Conservation (phyloP, 2,888 invertebrate species). For the Caenorhabditis uteleia region DNA sequence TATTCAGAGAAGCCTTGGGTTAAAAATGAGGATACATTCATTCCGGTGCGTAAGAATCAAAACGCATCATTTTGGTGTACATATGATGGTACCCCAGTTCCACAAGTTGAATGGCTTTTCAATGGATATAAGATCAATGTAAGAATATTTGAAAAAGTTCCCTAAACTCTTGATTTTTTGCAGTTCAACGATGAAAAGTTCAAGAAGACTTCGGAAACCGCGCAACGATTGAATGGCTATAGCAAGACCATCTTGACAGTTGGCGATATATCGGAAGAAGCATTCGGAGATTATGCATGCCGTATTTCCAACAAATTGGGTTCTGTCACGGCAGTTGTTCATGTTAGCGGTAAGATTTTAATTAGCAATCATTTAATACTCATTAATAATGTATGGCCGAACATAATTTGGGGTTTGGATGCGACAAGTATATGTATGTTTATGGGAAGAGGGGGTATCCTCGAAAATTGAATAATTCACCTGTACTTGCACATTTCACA, state of each 20-base stretch:
- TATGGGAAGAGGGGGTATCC: too few relatives aligned
- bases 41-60: slow-evolving; percentile 47
- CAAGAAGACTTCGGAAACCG: slow-evolving; percentile 38
- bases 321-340: slow-evolving; percentile 40
- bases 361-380: slow-evolving; percentile 31
- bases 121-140: slow-evolving; percentile 61
- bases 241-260: slow-evolving; percentile 39
- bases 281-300: slow-evolving; percentile 55
- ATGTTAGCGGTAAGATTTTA: slow-evolving; percentile 46
- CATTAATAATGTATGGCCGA: not conserved
- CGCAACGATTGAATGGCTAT: slow-evolving; percentile 37
- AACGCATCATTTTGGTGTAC: slow-evolving; percentile 54
- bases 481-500: slow-evolving; percentile 15
- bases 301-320: slow-evolving; percentile 51
- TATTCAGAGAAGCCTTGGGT: slow-evolving; percentile 60
- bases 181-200: slow-evolving; percentile 46
- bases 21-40: slow-evolving; percentile 49
- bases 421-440: slow-evolving; percentile 4
- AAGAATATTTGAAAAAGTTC: slow-evolving; percentile 8
- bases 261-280: slow-evolving; percentile 40
- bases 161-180: slow-evolving; percentile 11
- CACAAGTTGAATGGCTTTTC: slow-evolving; percentile 60
- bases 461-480: slow-evolving; percentile 38
- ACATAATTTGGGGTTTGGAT: too few relatives aligned
- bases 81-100: slow-evolving; percentile 61